phyloP scores from a whole-genome alignment of 2,113 vertebrate genomes.

The Boulengeromyrus knoepffleri region DNA sequence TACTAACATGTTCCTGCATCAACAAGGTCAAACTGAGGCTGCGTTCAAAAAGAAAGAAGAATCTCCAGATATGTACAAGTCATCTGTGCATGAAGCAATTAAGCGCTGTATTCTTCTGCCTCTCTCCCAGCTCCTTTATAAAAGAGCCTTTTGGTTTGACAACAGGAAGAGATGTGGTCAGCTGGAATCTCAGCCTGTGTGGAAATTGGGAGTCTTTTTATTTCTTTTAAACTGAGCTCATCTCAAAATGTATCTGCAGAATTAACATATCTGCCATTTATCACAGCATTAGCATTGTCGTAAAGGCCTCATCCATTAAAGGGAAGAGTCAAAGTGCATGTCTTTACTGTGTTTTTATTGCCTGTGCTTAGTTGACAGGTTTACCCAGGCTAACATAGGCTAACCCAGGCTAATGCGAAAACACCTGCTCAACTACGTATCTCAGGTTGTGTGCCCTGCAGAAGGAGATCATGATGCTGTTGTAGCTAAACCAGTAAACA shows the following conservation, averaged over 20 bases:
- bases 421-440: not conserved
- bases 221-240: conserved; percentile 26
- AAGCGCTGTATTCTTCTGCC: not conserved
- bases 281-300: not conserved
- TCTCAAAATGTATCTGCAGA: conserved; percentile 30
- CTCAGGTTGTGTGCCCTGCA: not conserved
- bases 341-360: not conserved
- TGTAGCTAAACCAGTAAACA: not conserved
- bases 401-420: not conserved
- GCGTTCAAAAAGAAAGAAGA: conserved; percentile 45
- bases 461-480: not conserved
- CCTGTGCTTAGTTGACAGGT: not conserved
- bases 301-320: not conserved
- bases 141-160: conserved; percentile 43
- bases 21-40: conserved; percentile 71
- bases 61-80: conserved; percentile 23
- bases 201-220: conserved; percentile 32
- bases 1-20: conserved; percentile 68
- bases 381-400: not conserved
- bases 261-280: not conserved
- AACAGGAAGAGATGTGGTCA: conserved; percentile 51
- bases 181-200: conserved; percentile 30
- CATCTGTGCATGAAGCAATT: not conserved
- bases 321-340: not conserved
- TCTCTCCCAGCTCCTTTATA: conserved; percentile 15